phyloP scores from a whole-genome alignment of 2,888 invertebrate species.

The Bombylius discolor region DNA sequence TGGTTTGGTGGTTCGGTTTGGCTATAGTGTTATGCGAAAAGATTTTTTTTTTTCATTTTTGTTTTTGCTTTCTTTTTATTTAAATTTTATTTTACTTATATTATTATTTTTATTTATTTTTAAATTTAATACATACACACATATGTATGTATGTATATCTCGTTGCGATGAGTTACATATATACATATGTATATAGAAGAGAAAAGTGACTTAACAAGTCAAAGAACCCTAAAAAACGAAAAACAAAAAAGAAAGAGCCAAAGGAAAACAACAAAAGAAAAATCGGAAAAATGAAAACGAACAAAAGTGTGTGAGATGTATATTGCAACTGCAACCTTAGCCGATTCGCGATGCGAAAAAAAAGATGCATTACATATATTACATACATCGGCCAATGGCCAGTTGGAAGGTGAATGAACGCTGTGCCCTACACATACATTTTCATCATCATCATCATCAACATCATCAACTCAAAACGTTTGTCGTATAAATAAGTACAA shows the following conservation, averaged over 20 bases:
- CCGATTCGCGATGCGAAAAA: not conserved
- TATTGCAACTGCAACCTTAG: not conserved
- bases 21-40: too few relatives aligned
- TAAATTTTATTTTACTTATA: too few relatives aligned
- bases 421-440: conserved; percentile 21
- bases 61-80: too few relatives aligned
- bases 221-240: conserved; percentile 1
- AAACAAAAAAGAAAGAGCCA: conserved; percentile 5
- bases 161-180: too few relatives aligned
- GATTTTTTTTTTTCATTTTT: too few relatives aligned
- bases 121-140: not conserved
- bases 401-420: conserved; percentile 24
- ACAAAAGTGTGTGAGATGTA: conserved; percentile 6
- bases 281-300: conserved; percentile 8
- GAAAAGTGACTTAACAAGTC: conserved; percentile 9
- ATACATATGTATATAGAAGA: not conserved
- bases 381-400: conserved; percentile 22
- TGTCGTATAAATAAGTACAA: too few relatives aligned
- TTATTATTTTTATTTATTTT: too few relatives aligned
- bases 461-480: too few relatives aligned
- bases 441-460: not conserved
- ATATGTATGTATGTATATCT: not conserved
- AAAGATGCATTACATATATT: conserved; percentile 2
- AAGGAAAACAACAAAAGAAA: conserved; percentile 8
- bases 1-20: too few relatives aligned